Evolutionary conservation across 1,140 invertebrate species (phyloP), one percentile per base, ranked within the genome.

Genomic region (Copidosoma floridanum): DNA sequence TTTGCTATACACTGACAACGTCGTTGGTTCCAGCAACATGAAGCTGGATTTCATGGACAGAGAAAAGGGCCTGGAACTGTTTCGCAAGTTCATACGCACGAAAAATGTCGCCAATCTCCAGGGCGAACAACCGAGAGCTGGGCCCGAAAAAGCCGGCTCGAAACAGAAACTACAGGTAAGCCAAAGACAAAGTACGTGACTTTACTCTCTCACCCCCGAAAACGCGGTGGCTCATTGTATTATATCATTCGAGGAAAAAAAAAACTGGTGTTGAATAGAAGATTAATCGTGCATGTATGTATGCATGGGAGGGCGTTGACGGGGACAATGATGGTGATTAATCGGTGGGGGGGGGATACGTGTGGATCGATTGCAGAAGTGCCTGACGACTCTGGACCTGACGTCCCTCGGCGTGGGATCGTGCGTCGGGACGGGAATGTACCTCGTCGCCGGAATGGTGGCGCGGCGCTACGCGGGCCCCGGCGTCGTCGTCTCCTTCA

Each of bases 391-490:
- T 24, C 73, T 92, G 72, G 93, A 96, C 81, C 81, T 95, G 68
- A 93, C 90, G 46, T 95, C 93, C 7, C 82, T 95, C 64, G 92
- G 92, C n/a, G 92, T 95, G 32, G 94, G 94, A 41, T 94, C 92
- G 44, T 95, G 93, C 74, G 92, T 94, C 10, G 93, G 93, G 41
- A 95, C 94, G 18, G 94, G 93, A 60, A 95, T 95, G 92, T 95
- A 95, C 77, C 82, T 95, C 54, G 92, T 94, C 12, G 87, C 91
- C n/a, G 92, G 92, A 44, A 91, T 94, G 88, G 91, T 94, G 44
- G 92, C 93, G 21, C 85, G 85, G 71, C 92, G 87, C 66, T 86
- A 90, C 63, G 91, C 92, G 27, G 93, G 93, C n/a, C 93, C 93
- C 24, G 92, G 89, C 40, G 92, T 94, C 53, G 84, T 94, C 61